Conservation (phyloP, 2,888 invertebrate genomes). For the Hesperia comma region DNA sequence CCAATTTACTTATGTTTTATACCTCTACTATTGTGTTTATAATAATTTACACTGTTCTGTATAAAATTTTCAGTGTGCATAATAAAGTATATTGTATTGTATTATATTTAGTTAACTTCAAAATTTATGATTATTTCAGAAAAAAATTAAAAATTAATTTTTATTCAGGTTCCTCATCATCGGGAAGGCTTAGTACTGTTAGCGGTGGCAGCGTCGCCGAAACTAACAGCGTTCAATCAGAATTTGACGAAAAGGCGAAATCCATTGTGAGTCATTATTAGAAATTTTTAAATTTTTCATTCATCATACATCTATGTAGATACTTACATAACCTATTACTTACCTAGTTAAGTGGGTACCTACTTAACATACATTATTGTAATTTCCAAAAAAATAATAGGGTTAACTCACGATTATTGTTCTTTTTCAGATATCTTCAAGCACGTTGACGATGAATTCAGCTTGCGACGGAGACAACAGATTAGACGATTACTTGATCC, state of each 20-base stretch:
- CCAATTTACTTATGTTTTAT: too few species aligned
- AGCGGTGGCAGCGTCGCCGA: constrained; percentile 92
- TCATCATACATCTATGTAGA: too few species aligned
- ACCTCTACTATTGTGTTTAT: too few species aligned
- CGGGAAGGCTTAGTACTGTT: constrained; percentile 91
- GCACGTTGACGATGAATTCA: constrained; percentile 77
- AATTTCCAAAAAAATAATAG: too few species aligned
- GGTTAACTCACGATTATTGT: constrained; percentile 10
- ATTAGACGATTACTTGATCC: constrained; percentile 85
- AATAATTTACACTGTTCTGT: too few species aligned
- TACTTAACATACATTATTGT: too few species aligned
- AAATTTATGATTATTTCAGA: neutral
- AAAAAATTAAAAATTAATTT: neutral
- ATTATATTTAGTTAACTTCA: neutral
- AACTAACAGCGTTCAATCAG: constrained; percentile 92
- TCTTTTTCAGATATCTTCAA: constrained; percentile 67
- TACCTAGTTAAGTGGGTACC: too few species aligned
- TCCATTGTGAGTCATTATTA: constrained; percentile 67
- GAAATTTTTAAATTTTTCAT: too few species aligned
- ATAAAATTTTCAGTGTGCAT: too few species aligned
- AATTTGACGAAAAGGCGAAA: constrained; percentile 88
- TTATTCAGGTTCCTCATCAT: constrained; percentile 88
- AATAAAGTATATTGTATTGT: too few species aligned
- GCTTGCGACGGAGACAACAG: constrained; percentile 69
- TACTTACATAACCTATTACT: too few species aligned